These are phyloP conservation scores for Ametastegia equiseti DNA, from an alignment of 2,888 invertebrate species.

Conservation along the genomic window DNA sequence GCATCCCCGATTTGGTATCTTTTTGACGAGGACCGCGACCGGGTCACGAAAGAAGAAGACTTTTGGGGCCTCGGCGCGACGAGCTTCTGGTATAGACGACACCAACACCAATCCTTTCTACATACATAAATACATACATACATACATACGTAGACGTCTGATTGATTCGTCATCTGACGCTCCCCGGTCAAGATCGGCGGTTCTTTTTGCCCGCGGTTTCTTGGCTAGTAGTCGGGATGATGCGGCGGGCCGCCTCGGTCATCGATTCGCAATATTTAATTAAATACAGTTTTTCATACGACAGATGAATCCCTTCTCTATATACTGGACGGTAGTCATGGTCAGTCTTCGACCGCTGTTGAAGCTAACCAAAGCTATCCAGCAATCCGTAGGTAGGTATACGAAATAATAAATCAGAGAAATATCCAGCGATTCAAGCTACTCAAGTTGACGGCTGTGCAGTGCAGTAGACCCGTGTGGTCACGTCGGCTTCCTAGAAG, in stretches of 20 bases:
- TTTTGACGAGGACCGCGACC: slow-evolving; percentile 15
- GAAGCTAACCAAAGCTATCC: too few species aligned
- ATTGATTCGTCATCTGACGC: slow-evolving; percentile 64
- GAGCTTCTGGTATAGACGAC: slow-evolving; percentile 26
- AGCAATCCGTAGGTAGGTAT: not conserved
- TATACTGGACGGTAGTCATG: not conserved
- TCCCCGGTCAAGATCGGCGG: slow-evolving; percentile 45
- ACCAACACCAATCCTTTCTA: slow-evolving; percentile 13
- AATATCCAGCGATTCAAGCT: slow-evolving; percentile 44
- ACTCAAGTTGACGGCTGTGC: too few species aligned
- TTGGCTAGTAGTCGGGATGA: slow-evolving; percentile 60
- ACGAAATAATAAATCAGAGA: slow-evolving; percentile 56
- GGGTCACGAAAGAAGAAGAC: slow-evolving; percentile 13
- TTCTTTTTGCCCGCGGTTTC: slow-evolving; percentile 68
- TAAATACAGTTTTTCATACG: slow-evolving; percentile 69
- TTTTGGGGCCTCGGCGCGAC: not conserved
- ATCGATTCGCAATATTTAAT: slow-evolving; percentile 63
- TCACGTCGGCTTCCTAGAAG: slow-evolving; percentile 70
- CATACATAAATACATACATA: too few species aligned
- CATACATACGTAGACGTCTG: slow-evolving; percentile 32
- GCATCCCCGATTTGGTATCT: slow-evolving; percentile 38
- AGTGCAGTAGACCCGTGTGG: slow-evolving; percentile 5
- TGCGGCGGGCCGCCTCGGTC: slow-evolving; percentile 49
- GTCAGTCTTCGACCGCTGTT: too few species aligned
- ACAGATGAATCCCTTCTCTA: slow-evolving; percentile 37